Base-by-base conservation (phyloP, 1,140 invertebrate species). In the Drosophila sechellia region DNA sequence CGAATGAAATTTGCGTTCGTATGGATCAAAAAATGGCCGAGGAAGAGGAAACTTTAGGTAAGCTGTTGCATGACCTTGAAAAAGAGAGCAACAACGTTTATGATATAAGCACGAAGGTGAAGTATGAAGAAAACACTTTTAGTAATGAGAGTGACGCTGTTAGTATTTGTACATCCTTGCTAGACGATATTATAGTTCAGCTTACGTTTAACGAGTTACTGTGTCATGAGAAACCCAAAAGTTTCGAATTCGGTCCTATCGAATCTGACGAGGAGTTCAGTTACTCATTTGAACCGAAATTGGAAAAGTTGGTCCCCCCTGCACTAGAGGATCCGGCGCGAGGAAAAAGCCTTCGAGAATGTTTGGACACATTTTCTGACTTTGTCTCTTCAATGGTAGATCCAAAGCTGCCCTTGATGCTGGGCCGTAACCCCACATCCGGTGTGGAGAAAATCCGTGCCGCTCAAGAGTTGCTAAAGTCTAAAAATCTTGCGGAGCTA, bases 221-320 rank as follows among this genome's bases (percentile, higher is more conserved):
- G 6, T 54, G 25, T 4, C 45, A 27, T 6, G 6, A 37, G 3
- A 73, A 61, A 11, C 31, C 75, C 0, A 84, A 78, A 11, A 61
- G 50, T 46, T 90, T 72, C 27, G 61, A 91, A 15, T 80, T 91
- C 11, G 85, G 68, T 3, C 25, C 31, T 0, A 77, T 91, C 35
- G 86, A 90, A 48, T 90, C 79, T 1, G 90, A 91, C 55, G 90
- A 90, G 3, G 90, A 90, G 37, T 79, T 63, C 35, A 87, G 63
- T 11, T 90, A 90, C 35, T 84, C 85, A 5, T 37, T 61, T 0
- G 46, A 64, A 0, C 80, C 85, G 0, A 60, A 90, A 6, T 56
- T 89, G 3, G 57, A 77, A 2, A 40, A 64, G n/a, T 13, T 55
- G 3, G 56, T 77, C 3, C 63, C 61, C 0, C 43, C 64, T 0